Evolutionary conservation across 2,888 invertebrate species (phyloP).

Genomic region (Ectemnius continuus): DNA sequence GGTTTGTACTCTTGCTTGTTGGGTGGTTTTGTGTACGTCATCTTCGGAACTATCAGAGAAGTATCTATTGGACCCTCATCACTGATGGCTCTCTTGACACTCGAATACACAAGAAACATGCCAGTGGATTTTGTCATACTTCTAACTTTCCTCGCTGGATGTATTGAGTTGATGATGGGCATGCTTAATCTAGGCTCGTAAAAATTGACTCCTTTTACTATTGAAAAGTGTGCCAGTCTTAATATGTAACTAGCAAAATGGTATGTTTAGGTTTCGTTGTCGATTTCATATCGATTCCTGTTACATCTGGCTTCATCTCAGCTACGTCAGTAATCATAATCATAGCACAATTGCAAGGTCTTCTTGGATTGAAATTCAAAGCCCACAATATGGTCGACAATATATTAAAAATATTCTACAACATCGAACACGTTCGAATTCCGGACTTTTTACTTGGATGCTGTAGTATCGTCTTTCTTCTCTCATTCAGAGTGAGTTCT

Average conservation of each 20-base stretch:
- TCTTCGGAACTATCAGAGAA: slow-evolving; percentile 92
- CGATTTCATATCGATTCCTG: slow-evolving; percentile 94
- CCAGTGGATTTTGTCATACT: slow-evolving; percentile 87
- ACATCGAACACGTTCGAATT: slow-evolving; percentile 84
- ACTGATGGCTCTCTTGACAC: slow-evolving; percentile 92
- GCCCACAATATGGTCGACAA: slow-evolving; percentile 88
- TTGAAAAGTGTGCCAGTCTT: not conserved
- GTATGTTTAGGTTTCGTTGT: slow-evolving; percentile 86
- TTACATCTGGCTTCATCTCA: slow-evolving; percentile 93
- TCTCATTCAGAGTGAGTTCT: slow-evolving; percentile 85
- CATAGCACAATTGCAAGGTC: slow-evolving; percentile 88
- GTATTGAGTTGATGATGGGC: slow-evolving; percentile 89
- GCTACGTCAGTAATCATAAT: slow-evolving; percentile 95
- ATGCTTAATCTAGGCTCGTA: slow-evolving; percentile 86
- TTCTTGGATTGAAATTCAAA: slow-evolving; percentile 86
- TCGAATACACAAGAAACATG: slow-evolving; percentile 85
- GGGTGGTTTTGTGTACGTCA: slow-evolving; percentile 89
- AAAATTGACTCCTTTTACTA: slow-evolving; percentile 3
- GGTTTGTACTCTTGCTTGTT: slow-evolving; percentile 95
- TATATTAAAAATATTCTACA: slow-evolving; percentile 83
- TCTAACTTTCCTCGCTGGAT: slow-evolving; percentile 88
- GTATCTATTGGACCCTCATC: slow-evolving; percentile 96
- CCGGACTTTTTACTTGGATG: slow-evolving; percentile 87
- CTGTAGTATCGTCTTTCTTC: slow-evolving; percentile 85
- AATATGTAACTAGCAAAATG: not conserved